Evolutionary conservation across 1,140 invertebrate genomes (phyloP).

Genomic region (Scaptodrosophila lebanonensis): DNA sequence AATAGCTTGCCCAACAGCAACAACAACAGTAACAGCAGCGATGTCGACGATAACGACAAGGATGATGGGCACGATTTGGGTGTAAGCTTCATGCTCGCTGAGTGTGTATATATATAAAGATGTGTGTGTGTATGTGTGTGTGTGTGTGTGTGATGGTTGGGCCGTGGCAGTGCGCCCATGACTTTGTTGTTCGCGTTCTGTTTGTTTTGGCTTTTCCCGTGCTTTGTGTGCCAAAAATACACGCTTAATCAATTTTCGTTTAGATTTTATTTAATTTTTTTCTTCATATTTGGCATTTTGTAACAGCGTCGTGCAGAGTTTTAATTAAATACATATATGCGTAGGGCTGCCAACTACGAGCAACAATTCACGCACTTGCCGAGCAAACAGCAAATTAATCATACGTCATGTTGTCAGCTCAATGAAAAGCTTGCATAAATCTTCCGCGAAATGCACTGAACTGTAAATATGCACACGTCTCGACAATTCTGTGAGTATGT

Average conservation of each 20-base stretch:
- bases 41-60: too few species aligned
- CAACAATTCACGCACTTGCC: conserved; percentile 4
- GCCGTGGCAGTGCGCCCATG: conserved; percentile 1
- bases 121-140: too few species aligned
- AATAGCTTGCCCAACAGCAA: too few species aligned
- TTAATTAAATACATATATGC: conserved; percentile 51
- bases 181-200: conserved; percentile 7
- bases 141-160: background rate
- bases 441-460: conserved; percentile 54
- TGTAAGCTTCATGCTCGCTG: too few species aligned
- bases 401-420: conserved; percentile 68
- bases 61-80: too few species aligned
- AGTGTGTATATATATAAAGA: too few species aligned
- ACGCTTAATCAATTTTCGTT: conserved; percentile 40
- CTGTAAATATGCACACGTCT: conserved; percentile 14
- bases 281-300: too few species aligned
- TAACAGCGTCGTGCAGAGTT: too few species aligned
- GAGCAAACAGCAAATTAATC: conserved; percentile 53
- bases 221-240: conserved; percentile 27
- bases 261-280: conserved; percentile 6
- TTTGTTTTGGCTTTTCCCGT: too few species aligned
- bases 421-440: conserved; percentile 66
- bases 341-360: conserved; percentile 7
- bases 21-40: too few species aligned
- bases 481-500: background rate